Evolutionary conservation across 2,797 vertebrate genomes (phyloP), one percentile per base, ranked within the genome.

Genomic region (Ciconia nigra): DNA sequence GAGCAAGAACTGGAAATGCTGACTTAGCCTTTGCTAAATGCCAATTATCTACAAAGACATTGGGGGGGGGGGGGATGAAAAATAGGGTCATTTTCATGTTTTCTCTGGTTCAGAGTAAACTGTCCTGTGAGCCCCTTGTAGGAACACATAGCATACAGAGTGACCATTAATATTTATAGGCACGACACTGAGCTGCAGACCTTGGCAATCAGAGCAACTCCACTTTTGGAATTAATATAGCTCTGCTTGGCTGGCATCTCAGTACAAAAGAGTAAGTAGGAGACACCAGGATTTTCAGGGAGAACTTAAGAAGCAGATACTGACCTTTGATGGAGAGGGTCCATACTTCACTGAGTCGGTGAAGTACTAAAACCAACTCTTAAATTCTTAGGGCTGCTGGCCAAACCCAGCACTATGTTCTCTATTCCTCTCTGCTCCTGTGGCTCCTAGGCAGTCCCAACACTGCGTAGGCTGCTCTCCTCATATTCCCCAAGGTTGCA

Each of bases 141-240:
- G 76, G 94, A 89, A 85, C 85, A 83, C 55, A 31, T 7, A 83
- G 91, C 63, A 73, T 73, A 81, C 71, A 86, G 82, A 90, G 46
- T 93, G 87, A 85, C 89, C 89, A 96, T 96, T 93, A 95, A 94
- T 97, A 97, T 97, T 95, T 94, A 96, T 90, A 76, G 91, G 39
- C 86, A 71, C 2, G 3, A 96, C 92, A 90, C 76, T 3, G 79
- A 95, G 91, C 80, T 66, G 54, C 83, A 91, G 85, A 92, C 93
- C 90, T 91, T 83, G 95, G 97, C 94, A 95, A 91, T 89, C 87
- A 83, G 59, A 93, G 89, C 79, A 74, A 10, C 46, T 85, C 49
- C 52, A 83, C 86, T 85, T 77, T 14, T 37, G 66, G 90, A 94
- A 96, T 92, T 78, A 92, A 87, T 61, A 78, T 16, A 4, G 12